Conservation (phyloP, 2,888 invertebrate genomes). For the Zelleria hepariella region DNA sequence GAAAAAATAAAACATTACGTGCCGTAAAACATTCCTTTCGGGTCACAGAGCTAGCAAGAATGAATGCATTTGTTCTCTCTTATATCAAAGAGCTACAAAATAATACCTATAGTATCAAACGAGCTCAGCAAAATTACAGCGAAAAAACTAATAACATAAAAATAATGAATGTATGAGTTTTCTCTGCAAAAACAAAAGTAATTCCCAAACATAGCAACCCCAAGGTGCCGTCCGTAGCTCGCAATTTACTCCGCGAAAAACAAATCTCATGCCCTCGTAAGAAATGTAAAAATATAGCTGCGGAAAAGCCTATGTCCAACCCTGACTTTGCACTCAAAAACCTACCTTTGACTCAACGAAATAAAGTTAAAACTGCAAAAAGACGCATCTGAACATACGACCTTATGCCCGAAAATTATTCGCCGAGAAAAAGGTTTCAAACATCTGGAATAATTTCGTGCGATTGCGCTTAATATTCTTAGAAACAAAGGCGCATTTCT, state of each 20-base stretch:
- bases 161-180: neutral
- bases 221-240: conserved; percentile 15
- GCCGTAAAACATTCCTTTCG: too few species aligned
- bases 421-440: neutral
- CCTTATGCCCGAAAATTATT: neutral
- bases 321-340: conserved; percentile 17
- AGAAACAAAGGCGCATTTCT: neutral
- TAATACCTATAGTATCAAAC: too few species aligned
- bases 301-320: conserved; percentile 38
- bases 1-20: too few species aligned
- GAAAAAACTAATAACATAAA: too few species aligned
- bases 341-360: conserved; percentile 12
- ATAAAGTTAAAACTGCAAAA: conserved; percentile 11
- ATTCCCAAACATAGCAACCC: neutral
- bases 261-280: conserved; percentile 50
- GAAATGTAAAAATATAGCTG: conserved; percentile 51
- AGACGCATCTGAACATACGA: neutral
- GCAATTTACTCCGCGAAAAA: conserved; percentile 37
- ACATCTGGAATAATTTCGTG: neutral
- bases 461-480: neutral
- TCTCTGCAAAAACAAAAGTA: neutral
- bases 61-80: too few species aligned
- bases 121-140: too few species aligned
- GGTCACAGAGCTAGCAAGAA: too few species aligned
- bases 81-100: too few species aligned